A percentile compares a stretch with the other conserved stretches of the same genome.
These are phyloP conservation scores for Limnephilus marmoratus DNA, from an alignment of 2,888 invertebrate species.

Conservation along the genomic window DNA sequence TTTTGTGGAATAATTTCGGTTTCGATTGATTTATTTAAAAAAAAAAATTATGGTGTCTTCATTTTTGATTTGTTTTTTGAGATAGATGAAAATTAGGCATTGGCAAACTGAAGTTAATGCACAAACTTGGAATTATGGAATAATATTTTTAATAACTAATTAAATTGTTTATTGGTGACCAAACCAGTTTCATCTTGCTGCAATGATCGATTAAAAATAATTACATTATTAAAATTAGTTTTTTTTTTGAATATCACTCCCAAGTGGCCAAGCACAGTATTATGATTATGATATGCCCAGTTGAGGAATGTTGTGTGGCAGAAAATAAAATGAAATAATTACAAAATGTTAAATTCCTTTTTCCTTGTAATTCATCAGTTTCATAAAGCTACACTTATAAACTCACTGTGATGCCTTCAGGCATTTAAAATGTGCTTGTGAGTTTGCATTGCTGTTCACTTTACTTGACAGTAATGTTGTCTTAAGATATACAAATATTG, in stretches of 20 bases:
- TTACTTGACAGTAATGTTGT: neutral
- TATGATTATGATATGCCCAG: neutral
- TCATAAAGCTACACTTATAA: neutral
- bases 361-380: neutral
- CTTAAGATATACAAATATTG: neutral
- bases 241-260: neutral
- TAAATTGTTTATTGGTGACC: neutral
- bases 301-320: neutral
- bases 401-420: neutral
- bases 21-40: neutral
- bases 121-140: neutral
- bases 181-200: neutral
- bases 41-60: neutral
- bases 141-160: neutral
- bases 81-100: neutral
- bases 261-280: too few species aligned
- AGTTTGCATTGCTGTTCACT: neutral
- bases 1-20: conserved; percentile 15
- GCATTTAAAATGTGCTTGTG: neutral
- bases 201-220: neutral
- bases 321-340: neutral
- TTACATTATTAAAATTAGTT: neutral
- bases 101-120: neutral
- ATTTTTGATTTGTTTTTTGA: neutral
- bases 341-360: neutral